Percentiles rank a stretch among this genome's conserved stretches.
These are phyloP conservation scores for Chironomus tepperi DNA, from an alignment of 1,140 invertebrate species.

Conservation along the genomic window DNA sequence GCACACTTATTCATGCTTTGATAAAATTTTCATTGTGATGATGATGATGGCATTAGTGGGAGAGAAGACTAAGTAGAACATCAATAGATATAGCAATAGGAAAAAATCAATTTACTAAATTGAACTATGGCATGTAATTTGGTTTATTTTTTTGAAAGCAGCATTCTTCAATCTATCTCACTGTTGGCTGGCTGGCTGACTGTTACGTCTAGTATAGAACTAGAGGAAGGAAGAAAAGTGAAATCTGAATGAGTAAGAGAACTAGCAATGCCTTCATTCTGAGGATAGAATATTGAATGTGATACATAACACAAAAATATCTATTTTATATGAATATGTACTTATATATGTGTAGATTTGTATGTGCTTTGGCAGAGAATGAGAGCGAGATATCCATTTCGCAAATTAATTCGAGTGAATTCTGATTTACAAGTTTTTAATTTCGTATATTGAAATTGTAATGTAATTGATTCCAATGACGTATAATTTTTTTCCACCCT, in stretches of 20 bases:
- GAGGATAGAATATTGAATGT: conserved; percentile 20
- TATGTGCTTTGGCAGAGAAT: background rate
- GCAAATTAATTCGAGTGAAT: conserved; percentile 21
- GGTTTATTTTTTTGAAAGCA: background rate
- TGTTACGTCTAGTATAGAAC: background rate
- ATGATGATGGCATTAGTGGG: background rate
- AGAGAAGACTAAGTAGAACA: no score
- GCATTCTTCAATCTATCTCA: background rate
- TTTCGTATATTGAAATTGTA: conserved; percentile 15
- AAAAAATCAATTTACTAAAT: conserved; percentile 22
- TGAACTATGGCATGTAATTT: conserved; percentile 21
- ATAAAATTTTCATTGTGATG: background rate
- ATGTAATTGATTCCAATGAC: conserved; percentile 13
- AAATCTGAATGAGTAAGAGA: background rate
- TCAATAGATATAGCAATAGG: background rate
- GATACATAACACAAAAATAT: background rate
- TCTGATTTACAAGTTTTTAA: conserved; percentile 24
- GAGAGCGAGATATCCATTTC: conserved; percentile 9
- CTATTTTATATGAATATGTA: background rate
- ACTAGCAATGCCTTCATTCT: background rate
- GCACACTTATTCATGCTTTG: no score
- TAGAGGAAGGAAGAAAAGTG: background rate
- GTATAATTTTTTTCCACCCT: background rate
- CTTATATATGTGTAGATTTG: no score
- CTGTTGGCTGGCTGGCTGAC: background rate